Percentiles rank a stretch among this genome's conserved stretches.
phyloP scores from a whole-genome alignment of 2,113 vertebrate genomes.

The Misgurnus mizolepis region DNA sequence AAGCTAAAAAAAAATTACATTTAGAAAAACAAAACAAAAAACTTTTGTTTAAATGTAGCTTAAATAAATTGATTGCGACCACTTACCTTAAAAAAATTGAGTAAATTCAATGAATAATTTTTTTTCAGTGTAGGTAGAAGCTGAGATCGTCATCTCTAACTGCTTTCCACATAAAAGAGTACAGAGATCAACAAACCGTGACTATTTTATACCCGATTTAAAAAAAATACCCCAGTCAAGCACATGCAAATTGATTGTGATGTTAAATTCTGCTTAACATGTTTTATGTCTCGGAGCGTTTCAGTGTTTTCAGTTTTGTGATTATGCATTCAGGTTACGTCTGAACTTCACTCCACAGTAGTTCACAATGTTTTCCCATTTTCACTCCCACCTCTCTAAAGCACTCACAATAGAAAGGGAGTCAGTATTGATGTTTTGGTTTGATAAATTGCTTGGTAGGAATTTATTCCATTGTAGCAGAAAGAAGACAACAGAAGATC shows the following conservation, averaged over 20 bases:
- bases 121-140: too few species aligned
- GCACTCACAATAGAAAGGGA: slow-evolving; percentile 9
- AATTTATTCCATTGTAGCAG: slow-evolving; percentile 24
- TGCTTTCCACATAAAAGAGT: too few species aligned
- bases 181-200: too few species aligned
- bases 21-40: too few species aligned
- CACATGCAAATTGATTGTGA: background rate
- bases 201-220: too few species aligned
- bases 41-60: too few species aligned
- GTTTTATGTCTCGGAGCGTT: background rate
- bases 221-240: background rate
- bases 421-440: slow-evolving; percentile 34
- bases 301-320: background rate
- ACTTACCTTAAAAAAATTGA: too few species aligned
- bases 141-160: too few species aligned
- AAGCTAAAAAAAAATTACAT: too few species aligned
- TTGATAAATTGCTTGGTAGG: slow-evolving; percentile 31
- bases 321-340: slow-evolving; percentile 21
- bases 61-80: too few species aligned
- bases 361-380: slow-evolving; percentile 15
- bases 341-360: slow-evolving; percentile 16
- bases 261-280: background rate
- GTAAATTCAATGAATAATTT: too few species aligned
- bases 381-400: slow-evolving; percentile 13
- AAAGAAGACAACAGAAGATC: slow-evolving; percentile 5